Evolutionary conservation across 2,113 vertebrate species (phyloP).

Genomic region (Notothenia coriiceps): DNA sequence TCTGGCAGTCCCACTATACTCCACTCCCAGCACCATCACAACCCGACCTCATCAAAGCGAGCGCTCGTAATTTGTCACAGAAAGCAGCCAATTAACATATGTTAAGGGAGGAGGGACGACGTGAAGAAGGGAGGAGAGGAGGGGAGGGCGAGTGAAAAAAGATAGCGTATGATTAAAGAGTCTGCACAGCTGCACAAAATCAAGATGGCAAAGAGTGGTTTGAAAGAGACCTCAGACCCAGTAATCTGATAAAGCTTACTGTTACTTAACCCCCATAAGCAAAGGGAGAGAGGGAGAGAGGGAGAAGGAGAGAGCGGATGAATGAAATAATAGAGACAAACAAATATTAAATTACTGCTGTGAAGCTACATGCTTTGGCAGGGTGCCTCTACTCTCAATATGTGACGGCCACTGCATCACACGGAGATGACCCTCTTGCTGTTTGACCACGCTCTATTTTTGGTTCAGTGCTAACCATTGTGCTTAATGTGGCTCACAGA

Average conservation of each 20-base stretch:
- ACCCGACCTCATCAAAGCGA: conserved; percentile 98
- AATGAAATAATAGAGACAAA: conserved; percentile 80
- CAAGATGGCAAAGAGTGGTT: conserved; percentile 89
- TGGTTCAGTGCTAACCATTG: conserved; percentile 81
- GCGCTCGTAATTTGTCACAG: conserved; percentile 99
- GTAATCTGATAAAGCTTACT: conserved; percentile 86
- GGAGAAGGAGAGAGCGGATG: conserved; percentile 43
- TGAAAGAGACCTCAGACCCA: conserved; percentile 88
- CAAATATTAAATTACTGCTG: conserved; percentile 85
- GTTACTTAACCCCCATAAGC: conserved; percentile 82
- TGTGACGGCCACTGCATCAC: conserved; percentile 71
- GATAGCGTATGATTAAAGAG: conserved; percentile 98
- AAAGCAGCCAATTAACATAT: conserved; percentile 99
- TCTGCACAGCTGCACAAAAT: conserved; percentile 94
- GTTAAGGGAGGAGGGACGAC: conserved; percentile 86
- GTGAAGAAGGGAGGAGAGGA: conserved; percentile 66
- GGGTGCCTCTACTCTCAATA: conserved; percentile 61
- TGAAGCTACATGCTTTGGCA: conserved; percentile 82
- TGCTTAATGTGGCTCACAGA: conserved; percentile 80
- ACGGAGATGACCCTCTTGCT: conserved; percentile 80
- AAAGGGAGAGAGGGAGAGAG: conserved; percentile 33
- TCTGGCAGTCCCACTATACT: conserved; percentile 90
- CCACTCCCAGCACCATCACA: conserved; percentile 93
- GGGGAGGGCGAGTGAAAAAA: conserved; percentile 84
- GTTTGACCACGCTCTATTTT: conserved; percentile 87